phyloP scores from a whole-genome alignment of 2,113 vertebrate species.

The Hemicordylus capensis region DNA sequence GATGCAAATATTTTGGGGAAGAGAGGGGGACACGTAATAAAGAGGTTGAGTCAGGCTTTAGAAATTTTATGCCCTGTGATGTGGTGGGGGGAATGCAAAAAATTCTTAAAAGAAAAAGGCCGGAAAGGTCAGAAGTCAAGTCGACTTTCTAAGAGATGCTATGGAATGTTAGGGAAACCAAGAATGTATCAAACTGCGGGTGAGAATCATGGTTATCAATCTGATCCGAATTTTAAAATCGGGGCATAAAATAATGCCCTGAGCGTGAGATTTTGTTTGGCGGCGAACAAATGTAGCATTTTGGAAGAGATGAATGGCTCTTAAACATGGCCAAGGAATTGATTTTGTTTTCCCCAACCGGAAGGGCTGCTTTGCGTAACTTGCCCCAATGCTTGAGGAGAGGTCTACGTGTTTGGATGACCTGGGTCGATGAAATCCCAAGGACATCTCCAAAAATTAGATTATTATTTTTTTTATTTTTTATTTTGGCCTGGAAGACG shows the following conservation, averaged over 20 bases:
- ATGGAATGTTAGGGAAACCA: too few relatives aligned
- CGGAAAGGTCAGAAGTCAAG: not conserved
- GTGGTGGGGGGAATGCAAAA: not conserved
- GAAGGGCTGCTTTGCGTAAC: not conserved
- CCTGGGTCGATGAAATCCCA: too few relatives aligned
- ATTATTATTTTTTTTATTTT: too few relatives aligned
- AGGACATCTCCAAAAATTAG: not conserved
- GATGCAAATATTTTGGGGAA: not conserved
- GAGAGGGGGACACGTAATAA: too few relatives aligned
- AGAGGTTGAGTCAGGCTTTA: not conserved
- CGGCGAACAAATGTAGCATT: not conserved
- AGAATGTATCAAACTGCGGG: not conserved
- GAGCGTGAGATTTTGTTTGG: not conserved
- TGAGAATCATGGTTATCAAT: not conserved
- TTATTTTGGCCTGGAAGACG: not conserved
- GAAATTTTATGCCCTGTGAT: not conserved
- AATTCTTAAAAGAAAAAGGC: too few relatives aligned
- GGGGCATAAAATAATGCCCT: not conserved
- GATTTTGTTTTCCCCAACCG: not conserved
- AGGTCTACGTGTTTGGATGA: not conserved
- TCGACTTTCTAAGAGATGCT: too few relatives aligned
- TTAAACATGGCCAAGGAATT: not conserved
- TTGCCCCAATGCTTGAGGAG: not conserved
- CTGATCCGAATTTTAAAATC: not conserved
- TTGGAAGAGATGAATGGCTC: not conserved